Evolutionary conservation across 1,140 invertebrate genomes (phyloP).

Genomic region (Oryzaephilus surinamensis): DNA sequence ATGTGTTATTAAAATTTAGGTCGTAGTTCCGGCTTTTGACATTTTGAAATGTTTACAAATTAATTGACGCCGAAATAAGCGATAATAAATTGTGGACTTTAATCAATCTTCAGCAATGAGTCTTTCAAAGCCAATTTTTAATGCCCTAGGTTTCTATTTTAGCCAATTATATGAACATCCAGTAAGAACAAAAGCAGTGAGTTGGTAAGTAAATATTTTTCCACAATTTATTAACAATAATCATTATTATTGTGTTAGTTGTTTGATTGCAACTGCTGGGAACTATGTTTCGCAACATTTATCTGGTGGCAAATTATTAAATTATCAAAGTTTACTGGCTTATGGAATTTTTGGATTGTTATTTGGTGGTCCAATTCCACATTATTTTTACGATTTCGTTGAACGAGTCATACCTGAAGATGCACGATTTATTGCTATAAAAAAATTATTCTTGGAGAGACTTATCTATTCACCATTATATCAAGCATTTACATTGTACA

Average conservation of each 20-base stretch:
- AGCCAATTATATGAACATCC: conserved; percentile 57
- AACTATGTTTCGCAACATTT: conserved; percentile 56
- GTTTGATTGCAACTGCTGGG: conserved; percentile 49
- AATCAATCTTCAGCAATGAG: too few relatives aligned
- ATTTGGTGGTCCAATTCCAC: conserved; percentile 60
- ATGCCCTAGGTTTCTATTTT: conserved; percentile 52
- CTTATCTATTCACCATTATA: conserved; percentile 56
- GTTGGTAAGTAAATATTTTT: conserved; percentile 44
- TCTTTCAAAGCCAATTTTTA: conserved; percentile 57
- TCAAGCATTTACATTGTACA: conserved; percentile 57
- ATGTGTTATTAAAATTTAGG: too few relatives aligned
- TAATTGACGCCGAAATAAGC: too few relatives aligned
- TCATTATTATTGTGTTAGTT: conserved; percentile 37
- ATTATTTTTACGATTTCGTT: conserved; percentile 56
- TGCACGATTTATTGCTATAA: conserved; percentile 41
- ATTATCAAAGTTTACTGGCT: conserved; percentile 51
- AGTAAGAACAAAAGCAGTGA: conserved; percentile 59
- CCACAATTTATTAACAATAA: conserved; percentile 2
- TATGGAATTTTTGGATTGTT: conserved; percentile 56
- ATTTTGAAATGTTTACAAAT: too few relatives aligned
- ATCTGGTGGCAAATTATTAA: conserved; percentile 44
- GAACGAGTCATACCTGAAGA: conserved; percentile 45
- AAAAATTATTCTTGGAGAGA: conserved; percentile 53
- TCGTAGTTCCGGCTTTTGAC: too few relatives aligned
- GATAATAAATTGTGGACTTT: too few relatives aligned